Conservation (phyloP, 2,797 vertebrate genomes). For the Epinephelus awoara region DNA sequence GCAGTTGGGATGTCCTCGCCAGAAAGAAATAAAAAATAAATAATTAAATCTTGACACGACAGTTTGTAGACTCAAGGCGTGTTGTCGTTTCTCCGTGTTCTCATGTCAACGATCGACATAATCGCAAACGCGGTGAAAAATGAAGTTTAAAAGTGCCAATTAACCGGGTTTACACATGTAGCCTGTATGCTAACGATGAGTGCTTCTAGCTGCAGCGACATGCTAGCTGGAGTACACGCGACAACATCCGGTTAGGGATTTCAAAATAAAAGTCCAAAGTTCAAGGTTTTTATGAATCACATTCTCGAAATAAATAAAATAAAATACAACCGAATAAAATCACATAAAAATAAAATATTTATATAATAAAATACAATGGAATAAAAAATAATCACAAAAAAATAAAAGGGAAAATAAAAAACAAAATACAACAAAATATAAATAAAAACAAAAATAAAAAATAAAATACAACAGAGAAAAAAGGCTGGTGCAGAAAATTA, state of each 20-base stretch:
- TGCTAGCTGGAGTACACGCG: rapidly evolving
- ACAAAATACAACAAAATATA: too few species aligned
- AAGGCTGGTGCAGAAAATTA: too few species aligned
- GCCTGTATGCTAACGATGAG: slow-evolving; percentile 65
- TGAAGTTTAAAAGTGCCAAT: slow-evolving; percentile 20
- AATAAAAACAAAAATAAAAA: too few species aligned
- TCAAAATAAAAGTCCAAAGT: slow-evolving; percentile 56
- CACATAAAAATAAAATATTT: too few species aligned
- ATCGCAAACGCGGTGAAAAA: background rate
- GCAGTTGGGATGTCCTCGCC: slow-evolving; percentile 51
- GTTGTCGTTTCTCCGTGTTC: rapidly evolving
- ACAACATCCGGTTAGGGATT: slow-evolving; percentile 1
- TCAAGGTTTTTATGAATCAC: too few species aligned
- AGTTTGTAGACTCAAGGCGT: background rate
- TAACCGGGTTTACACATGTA: slow-evolving; percentile 48
- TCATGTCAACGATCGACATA: slow-evolving; percentile 17
- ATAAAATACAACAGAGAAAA: too few species aligned
- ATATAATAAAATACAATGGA: too few species aligned
- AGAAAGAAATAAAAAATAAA: background rate
- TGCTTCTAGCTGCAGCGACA: background rate
- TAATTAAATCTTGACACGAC: slow-evolving; percentile 12
- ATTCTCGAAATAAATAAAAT: too few species aligned
- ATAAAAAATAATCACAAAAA: too few species aligned
- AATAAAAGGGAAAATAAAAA: too few species aligned
- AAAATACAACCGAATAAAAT: too few species aligned